Base-by-base conservation (phyloP, 2,888 invertebrate genomes). In the Pteria penguin region DNA sequence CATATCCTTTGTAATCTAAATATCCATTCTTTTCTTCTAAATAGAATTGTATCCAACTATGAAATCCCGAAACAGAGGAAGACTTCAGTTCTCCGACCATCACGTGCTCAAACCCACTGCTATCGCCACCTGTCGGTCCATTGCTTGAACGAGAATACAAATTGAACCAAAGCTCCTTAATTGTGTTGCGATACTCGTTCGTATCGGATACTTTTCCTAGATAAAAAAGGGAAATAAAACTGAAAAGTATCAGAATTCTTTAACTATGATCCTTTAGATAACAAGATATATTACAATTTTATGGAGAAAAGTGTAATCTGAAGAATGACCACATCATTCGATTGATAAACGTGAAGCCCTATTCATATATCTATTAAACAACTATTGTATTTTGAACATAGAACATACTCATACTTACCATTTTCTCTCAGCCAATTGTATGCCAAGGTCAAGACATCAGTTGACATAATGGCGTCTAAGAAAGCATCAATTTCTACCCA, bases 81-180 rank as follows among this genome's bases (percentile, higher is more conserved):
- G 84, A 95, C 91, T 96, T 96, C 0, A 96, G 93, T 93, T 98
- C 98, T 0, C 97, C 96, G 2, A 97, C 94, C 91, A 98, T 97
- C 27, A 97, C 95, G 89, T 98, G 98, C 92, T 98, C 98, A 90
- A 98, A 98, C 1, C 97, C 98, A 54, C 96, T 96, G 85, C 97
- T 97, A 76, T 97, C 96, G 27, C 96, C 94, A 89, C 94, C 94
- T 32, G 90, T 86, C 3, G 86, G 94, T 94, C 33, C 96, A 95
- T 79, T 97, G 94, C 0, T 97, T 95, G 87, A 86, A 0, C 90
- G 82, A 0, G 87, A 75, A 90, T 97, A 98, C 84, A 96, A 94
- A 36, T 95, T 95, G 83, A 94, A 94, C 93, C 93, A 94, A 5
- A 93, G 89, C 75, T 92, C 88, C 29, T 87, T 85, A 32, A 93